These are phyloP conservation scores for Drosophila ezoana DNA, from an alignment of 2,888 invertebrate genomes.

Conservation along the genomic window DNA sequence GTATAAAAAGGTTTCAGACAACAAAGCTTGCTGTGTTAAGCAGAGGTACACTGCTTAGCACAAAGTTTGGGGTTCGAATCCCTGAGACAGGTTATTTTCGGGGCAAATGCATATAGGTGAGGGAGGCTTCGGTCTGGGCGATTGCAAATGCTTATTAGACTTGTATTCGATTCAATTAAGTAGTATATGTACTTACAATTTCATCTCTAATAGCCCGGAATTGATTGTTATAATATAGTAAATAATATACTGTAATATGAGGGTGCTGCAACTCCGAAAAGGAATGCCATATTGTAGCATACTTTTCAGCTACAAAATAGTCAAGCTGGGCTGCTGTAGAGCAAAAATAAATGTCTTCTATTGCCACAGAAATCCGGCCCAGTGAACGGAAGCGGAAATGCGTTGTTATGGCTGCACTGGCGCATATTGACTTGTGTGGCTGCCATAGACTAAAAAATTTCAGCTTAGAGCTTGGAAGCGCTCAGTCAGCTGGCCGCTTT, in stretches of 20 bases:
- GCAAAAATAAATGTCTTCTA: constrained; percentile 39
- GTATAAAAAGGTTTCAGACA: no score
- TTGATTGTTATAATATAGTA: background rate
- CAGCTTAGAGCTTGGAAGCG: constrained; percentile 1
- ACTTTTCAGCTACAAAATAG: constrained; percentile 7
- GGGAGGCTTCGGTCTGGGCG: no score
- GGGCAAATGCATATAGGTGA: no score
- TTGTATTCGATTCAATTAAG: background rate
- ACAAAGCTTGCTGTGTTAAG: no score
- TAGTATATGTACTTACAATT: background rate
- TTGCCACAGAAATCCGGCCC: constrained; percentile 30
- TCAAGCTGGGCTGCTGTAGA: background rate
- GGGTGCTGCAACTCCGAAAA: constrained; percentile 1
- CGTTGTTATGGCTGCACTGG: constrained; percentile 46
- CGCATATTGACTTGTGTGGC: constrained; percentile 37
- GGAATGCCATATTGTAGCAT: constrained; percentile 9
- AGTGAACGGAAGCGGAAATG: constrained; percentile 49
- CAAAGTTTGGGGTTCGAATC: no score
- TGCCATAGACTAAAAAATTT: constrained; percentile 2
- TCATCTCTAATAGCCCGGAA: background rate
- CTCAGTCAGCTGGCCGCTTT: no score
- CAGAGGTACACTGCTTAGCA: no score
- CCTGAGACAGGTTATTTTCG: no score
- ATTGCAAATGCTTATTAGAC: background rate
- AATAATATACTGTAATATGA: background rate